phyloP scores from a whole-genome alignment of 23 tunicate genomes.

The Diplosoma virens region DNA sequence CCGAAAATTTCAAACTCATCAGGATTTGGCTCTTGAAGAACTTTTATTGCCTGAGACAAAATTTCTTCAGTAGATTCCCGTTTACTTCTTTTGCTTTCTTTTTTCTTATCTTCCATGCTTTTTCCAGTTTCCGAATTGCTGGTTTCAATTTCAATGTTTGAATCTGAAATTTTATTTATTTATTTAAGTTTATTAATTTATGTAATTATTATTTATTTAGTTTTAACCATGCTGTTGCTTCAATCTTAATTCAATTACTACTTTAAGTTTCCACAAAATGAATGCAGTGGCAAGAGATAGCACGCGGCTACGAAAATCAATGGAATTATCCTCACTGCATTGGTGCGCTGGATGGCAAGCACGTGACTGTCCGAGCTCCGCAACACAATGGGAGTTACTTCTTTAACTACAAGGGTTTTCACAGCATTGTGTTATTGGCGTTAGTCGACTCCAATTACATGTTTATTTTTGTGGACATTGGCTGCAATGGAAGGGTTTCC shows the following conservation, averaged over 20 bases:
- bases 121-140: no score
- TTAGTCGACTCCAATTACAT: conserved; percentile 13
- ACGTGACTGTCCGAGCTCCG: conserved; percentile 9
- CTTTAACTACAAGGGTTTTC: conserved; percentile 19
- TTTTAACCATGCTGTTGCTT: no score
- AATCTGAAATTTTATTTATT: no score
- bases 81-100: no score
- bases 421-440: conserved; percentile 20
- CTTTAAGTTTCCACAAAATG: background rate
- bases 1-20: no score
- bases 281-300: background rate
- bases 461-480: conserved; percentile 21
- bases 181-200: background rate
- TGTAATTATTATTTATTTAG: background rate
- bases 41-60: no score
- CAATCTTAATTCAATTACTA: no score
- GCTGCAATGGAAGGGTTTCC: conserved; percentile 13
- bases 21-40: no score
- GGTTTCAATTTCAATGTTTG: no score
- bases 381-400: background rate
- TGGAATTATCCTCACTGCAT: no score
- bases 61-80: no score
- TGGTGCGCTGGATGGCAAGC: conserved; percentile 24
- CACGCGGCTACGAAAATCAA: background rate
- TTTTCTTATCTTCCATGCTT: no score